These are phyloP conservation scores for Latrodectus elegans DNA, from an alignment of 2,888 invertebrate genomes.

Conservation along the genomic window DNA sequence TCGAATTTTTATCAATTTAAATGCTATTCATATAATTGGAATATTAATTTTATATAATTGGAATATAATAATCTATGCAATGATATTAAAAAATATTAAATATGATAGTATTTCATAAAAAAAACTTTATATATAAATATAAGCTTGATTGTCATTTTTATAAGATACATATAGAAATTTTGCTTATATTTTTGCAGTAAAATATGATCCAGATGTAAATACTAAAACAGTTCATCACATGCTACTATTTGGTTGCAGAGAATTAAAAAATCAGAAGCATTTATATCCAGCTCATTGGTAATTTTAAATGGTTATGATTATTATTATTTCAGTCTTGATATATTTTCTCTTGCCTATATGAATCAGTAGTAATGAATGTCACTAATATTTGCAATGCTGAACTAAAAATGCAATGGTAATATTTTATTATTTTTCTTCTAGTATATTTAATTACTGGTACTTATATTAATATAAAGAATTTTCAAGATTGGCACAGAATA, in stretches of 20 bases:
- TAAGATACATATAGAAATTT: too few species aligned
- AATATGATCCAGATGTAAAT: slow-evolving; percentile 78
- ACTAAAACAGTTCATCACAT: slow-evolving; percentile 79
- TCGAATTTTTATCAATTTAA: too few species aligned
- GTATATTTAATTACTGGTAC: too few species aligned
- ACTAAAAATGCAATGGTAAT: too few species aligned
- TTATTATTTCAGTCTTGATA: not conserved
- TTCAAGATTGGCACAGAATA: too few species aligned
- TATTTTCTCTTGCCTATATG: too few species aligned
- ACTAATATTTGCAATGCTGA: too few species aligned
- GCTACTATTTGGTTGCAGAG: slow-evolving; percentile 78
- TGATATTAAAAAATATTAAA: not conserved
- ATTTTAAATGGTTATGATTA: not conserved
- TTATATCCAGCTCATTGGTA: slow-evolving; percentile 69
- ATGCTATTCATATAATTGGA: too few species aligned
- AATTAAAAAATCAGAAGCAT: slow-evolving; percentile 73
- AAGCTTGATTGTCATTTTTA: not conserved
- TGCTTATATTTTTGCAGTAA: slow-evolving; percentile 73
- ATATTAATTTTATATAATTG: not conserved
- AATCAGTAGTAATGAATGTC: too few species aligned
- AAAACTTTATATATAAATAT: not conserved
- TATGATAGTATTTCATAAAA: not conserved
- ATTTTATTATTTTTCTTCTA: too few species aligned
- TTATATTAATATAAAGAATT: too few species aligned
- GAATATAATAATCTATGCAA: not conserved